Evolutionary conservation across 2,888 invertebrate genomes (phyloP).

Genomic region (Drosophila meridionalis): DNA sequence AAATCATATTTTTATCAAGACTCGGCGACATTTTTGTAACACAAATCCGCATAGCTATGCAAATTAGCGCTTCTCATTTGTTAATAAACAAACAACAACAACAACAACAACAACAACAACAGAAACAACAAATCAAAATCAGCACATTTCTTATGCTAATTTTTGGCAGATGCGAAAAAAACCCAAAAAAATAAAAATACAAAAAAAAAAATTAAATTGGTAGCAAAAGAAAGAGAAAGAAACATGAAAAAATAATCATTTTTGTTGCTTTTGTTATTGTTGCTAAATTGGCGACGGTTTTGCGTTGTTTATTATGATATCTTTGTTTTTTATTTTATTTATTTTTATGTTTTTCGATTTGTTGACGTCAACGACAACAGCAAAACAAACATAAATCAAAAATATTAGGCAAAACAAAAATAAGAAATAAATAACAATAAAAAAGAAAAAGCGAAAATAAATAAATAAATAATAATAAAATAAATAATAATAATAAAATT

Average conservation of each 20-base stretch:
- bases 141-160: slow-evolving; percentile 81
- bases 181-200: slow-evolving; percentile 45
- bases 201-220: slow-evolving; percentile 36
- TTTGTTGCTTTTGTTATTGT: slow-evolving; percentile 32
- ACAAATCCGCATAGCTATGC: slow-evolving; percentile 78
- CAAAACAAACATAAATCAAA: slow-evolving; percentile 57
- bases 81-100: slow-evolving; percentile 29
- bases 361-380: slow-evolving; percentile 67
- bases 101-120: background rate
- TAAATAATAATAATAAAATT: background rate
- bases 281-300: slow-evolving; percentile 50
- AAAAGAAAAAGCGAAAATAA: no score
- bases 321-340: slow-evolving; percentile 11
- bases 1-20: slow-evolving; percentile 38
- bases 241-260: slow-evolving; percentile 42
- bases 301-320: slow-evolving; percentile 47
- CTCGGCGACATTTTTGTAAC: slow-evolving; percentile 53
- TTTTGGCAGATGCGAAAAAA: slow-evolving; percentile 69
- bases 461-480: background rate
- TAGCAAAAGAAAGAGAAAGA: slow-evolving; percentile 28
- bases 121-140: slow-evolving; percentile 42
- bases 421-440: slow-evolving; percentile 13
- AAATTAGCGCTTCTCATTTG: slow-evolving; percentile 61
- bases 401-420: slow-evolving; percentile 15
- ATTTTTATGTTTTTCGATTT: no score